phyloP scores from a whole-genome alignment of 2,797 vertebrate genomes.

The Propithecus deckenii region DNA sequence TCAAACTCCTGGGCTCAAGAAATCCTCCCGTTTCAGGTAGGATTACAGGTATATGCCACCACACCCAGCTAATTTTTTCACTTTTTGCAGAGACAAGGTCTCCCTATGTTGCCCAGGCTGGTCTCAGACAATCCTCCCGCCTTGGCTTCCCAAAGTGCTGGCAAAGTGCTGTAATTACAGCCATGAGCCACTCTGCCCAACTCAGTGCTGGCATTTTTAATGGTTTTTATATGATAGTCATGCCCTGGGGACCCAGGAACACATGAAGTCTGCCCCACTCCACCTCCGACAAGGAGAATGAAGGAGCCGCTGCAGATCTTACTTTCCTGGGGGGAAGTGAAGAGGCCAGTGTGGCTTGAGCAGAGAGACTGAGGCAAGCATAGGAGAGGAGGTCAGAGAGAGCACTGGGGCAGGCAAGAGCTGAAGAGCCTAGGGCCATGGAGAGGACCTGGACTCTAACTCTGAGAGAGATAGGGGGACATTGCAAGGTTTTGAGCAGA shows the following conservation, averaged over 20 bases:
- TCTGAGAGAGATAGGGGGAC: background rate
- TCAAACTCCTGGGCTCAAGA: no score
- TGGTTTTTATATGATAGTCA: background rate
- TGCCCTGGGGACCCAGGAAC: background rate
- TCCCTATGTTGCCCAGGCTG: no score
- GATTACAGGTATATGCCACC: no score
- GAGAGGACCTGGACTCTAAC: background rate
- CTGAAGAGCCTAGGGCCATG: background rate
- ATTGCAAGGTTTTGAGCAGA: background rate
- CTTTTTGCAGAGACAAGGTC: no score
- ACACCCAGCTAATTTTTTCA: no score
- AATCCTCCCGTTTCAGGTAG: no score
- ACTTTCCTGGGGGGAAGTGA: background rate
- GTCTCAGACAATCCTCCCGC: no score
- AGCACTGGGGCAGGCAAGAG: background rate
- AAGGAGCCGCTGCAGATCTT: background rate
- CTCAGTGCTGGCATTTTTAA: background rate
- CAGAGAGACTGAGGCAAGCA: background rate
- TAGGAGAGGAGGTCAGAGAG: background rate
- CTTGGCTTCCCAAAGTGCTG: no score
- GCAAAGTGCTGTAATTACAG: no score
- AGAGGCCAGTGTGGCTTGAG: background rate
- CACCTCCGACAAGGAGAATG: background rate
- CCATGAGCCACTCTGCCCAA: no score
- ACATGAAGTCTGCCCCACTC: background rate